Conservation (phyloP, 2,113 vertebrate species). For the Natator depressus region DNA sequence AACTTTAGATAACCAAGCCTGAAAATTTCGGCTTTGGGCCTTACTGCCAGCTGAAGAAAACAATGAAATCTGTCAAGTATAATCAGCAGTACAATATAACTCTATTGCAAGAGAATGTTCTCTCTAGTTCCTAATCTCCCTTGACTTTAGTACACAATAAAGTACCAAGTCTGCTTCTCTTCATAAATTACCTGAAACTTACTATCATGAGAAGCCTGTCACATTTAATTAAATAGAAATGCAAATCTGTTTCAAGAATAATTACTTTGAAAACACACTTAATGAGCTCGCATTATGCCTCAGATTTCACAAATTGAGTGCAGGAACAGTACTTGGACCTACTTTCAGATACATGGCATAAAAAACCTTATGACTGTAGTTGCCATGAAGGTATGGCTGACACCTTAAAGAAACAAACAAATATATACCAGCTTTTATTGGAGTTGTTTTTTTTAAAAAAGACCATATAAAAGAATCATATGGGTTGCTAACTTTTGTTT, state of each 20-base stretch:
- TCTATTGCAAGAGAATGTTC: background rate
- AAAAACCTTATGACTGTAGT: background rate
- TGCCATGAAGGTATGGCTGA: background rate
- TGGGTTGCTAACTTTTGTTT: background rate
- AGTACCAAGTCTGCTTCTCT: background rate
- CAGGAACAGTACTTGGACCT: background rate
- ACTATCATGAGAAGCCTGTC: slow-evolving; percentile 6
- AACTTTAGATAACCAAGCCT: background rate
- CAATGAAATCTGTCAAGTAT: slow-evolving; percentile 12
- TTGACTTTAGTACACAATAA: background rate
- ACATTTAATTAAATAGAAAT: background rate
- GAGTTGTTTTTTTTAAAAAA: background rate
- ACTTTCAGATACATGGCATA: background rate
- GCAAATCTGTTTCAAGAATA: background rate
- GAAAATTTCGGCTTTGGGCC: background rate
- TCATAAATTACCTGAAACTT: slow-evolving; percentile 7
- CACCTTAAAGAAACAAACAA: background rate
- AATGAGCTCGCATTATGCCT: background rate
- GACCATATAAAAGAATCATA: background rate
- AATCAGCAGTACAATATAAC: background rate
- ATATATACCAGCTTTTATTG: background rate
- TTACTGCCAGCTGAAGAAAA: background rate
- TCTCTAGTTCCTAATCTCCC: background rate
- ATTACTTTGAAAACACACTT: background rate
- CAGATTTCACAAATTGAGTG: background rate